These are phyloP conservation scores for Hippocampus kuda DNA, from an alignment of 2,797 vertebrate species.

Conservation along the genomic window DNA sequence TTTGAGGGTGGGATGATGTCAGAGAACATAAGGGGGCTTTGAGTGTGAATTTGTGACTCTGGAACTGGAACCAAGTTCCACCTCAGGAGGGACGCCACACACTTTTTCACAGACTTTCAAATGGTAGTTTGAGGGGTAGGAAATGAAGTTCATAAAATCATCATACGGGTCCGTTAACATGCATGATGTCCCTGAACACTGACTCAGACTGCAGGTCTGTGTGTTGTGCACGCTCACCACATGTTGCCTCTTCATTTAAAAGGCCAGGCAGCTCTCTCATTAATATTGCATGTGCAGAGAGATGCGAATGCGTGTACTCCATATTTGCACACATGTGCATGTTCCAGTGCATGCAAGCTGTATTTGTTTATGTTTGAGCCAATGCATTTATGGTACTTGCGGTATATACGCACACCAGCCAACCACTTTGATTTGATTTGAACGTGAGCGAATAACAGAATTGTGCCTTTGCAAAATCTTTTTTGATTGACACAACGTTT, in stretches of 20 bases:
- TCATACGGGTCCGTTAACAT: neutral
- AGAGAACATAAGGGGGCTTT: conserved; percentile 20
- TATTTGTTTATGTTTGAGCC: neutral
- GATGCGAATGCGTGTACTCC: neutral
- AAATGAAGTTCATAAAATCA: neutral
- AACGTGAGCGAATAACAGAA: neutral
- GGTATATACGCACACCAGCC: neutral
- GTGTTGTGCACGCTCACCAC: conserved; percentile 18
- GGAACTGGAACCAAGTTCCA: neutral
- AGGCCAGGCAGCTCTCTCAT: conserved; percentile 11
- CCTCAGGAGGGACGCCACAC: neutral
- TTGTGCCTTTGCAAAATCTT: neutral
- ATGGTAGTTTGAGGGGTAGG: neutral
- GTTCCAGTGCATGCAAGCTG: neutral
- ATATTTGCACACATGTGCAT: neutral
- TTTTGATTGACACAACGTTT: neutral
- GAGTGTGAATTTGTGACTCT: conserved; percentile 7
- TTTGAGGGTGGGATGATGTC: no score
- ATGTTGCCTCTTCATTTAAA: conserved; percentile 19
- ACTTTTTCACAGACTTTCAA: neutral
- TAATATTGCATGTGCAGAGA: conserved; percentile 20
- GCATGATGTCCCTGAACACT: neutral
- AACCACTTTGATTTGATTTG: neutral
- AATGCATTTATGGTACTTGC: neutral
- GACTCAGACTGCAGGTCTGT: neutral